Evolutionary conservation across 2,888 invertebrate species (phyloP).

Genomic region (Dexiosoma caninum): DNA sequence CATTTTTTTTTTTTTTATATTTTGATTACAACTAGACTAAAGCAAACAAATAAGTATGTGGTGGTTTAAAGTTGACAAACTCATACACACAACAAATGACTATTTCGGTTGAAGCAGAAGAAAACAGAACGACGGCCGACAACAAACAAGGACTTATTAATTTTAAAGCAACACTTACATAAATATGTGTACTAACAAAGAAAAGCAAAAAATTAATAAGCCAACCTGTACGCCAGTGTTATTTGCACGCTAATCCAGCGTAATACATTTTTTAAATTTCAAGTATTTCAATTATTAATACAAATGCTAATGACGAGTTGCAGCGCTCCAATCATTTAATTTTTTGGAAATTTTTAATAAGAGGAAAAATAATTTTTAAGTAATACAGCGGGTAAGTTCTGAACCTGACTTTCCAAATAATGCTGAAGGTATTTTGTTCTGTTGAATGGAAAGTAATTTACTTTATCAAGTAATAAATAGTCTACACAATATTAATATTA

Average conservation of each 20-base stretch:
- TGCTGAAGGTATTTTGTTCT: no score
- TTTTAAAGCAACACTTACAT: conserved; percentile 20
- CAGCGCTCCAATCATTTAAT: conserved; percentile 3
- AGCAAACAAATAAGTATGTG: conserved; percentile 48
- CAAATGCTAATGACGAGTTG: background rate
- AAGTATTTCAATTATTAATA: conserved; percentile 47
- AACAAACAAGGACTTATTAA: conserved; percentile 33
- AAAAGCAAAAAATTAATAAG: background rate
- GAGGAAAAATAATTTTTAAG: no score
- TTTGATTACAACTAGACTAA: conserved; percentile 56
- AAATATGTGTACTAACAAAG: background rate
- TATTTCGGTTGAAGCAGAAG: conserved; percentile 33
- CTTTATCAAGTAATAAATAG: no score
- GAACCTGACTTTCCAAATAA: no score
- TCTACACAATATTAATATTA: no score
- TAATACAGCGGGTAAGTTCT: no score
- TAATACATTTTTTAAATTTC: conserved; percentile 47
- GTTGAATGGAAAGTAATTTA: no score
- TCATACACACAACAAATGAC: conserved; percentile 25
- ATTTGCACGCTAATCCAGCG: background rate
- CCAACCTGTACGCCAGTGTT: background rate
- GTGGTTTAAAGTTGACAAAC: conserved; percentile 30
- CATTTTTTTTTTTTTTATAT: conserved; percentile 13
- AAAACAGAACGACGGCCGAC: background rate
- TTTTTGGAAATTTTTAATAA: no score